phyloP scores from a whole-genome alignment of 2,797 vertebrate genomes.

The Thamnophis elegans region DNA sequence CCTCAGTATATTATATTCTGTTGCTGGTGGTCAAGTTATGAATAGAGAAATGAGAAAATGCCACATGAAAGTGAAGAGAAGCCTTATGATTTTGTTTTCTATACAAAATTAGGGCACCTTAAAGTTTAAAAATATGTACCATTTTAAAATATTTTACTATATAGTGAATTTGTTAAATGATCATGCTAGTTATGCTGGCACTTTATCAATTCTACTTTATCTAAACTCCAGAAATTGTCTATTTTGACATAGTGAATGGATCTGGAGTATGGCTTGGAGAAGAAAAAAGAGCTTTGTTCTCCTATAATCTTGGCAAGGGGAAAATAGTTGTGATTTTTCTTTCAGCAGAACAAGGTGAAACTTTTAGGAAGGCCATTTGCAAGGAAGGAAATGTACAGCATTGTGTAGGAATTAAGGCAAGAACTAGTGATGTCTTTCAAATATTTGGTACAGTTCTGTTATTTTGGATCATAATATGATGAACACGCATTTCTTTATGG shows the following conservation, averaged over 20 bases:
- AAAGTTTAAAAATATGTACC: neutral
- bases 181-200: neutral
- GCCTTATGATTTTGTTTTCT: neutral
- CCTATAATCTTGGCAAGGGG: neutral
- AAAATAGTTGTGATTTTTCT: neutral
- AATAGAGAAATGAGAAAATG: slow-evolving; percentile 26
- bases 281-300: neutral
- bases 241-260: neutral
- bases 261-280: neutral
- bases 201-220: neutral
- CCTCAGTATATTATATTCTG: neutral
- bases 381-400: neutral
- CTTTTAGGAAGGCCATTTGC: neutral
- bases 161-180: neutral
- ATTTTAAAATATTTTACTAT: neutral
- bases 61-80: neutral
- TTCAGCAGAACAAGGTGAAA: neutral
- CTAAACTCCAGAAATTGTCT: neutral
- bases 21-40: neutral
- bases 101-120: neutral
- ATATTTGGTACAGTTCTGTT: neutral
- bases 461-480: neutral
- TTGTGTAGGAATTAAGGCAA: neutral
- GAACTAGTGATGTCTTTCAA: neutral
- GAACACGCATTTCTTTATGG: neutral